phyloP scores from a whole-genome alignment of 2,888 invertebrate genomes.

The Trichogramma dendrolimi region DNA sequence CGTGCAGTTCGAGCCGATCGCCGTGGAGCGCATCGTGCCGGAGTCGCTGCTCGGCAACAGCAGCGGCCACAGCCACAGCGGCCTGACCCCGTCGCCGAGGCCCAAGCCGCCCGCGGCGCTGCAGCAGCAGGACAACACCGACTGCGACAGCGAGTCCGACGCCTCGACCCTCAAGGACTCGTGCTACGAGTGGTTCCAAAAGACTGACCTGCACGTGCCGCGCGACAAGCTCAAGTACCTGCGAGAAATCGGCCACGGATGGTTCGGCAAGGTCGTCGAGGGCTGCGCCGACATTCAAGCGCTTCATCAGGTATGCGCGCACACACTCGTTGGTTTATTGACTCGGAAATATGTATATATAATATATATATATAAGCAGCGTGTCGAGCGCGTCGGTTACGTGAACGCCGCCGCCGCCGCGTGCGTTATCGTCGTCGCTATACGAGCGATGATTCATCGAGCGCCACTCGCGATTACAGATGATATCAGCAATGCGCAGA shows the following conservation, averaged over 20 bases:
- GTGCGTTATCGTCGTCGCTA: no score
- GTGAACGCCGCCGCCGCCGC: no score
- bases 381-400: no score
- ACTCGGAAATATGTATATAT: no score
- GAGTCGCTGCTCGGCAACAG: constrained; percentile 24
- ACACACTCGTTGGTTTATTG: no score
- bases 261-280: constrained; percentile 85
- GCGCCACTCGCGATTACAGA: no score
- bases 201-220: constrained; percentile 55
- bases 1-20: constrained; percentile 46
- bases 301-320: constrained; percentile 20
- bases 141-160: constrained; percentile 37
- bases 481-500: no score
- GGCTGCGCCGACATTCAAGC: constrained; percentile 60
- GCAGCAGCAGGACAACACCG: constrained; percentile 28
- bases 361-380: no score
- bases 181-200: constrained; percentile 45
- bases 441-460: no score
- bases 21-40: constrained; percentile 41
- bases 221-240: constrained; percentile 75
- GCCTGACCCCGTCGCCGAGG: constrained; percentile 24
- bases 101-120: constrained; percentile 42
- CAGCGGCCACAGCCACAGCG: background rate
- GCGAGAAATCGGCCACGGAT: constrained; percentile 75
- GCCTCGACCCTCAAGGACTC: constrained; percentile 34